Conservation (phyloP, 2,888 invertebrate species). For the Petrolisthes cinctipes region DNA sequence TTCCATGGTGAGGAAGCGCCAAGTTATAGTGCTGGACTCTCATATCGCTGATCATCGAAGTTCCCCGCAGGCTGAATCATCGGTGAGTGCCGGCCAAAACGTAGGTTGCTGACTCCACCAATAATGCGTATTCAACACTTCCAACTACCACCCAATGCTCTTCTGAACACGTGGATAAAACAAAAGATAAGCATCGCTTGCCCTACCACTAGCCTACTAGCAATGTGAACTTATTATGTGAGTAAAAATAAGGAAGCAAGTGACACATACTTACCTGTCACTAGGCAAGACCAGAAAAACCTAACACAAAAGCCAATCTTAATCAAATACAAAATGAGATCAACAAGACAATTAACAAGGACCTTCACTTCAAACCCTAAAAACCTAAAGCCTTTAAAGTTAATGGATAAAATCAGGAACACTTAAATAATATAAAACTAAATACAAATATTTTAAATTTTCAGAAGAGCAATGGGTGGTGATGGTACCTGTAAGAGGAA, state of each 20-base stretch:
- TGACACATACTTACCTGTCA: slow-evolving; percentile 33
- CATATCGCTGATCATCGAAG: slow-evolving; percentile 46
- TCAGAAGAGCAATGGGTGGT: slow-evolving; percentile 59
- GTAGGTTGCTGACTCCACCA: slow-evolving; percentile 48
- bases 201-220: slow-evolving; percentile 43
- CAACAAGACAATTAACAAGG: slow-evolving; percentile 10
- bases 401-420: neutral
- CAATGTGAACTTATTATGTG: slow-evolving; percentile 13
- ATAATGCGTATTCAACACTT: slow-evolving; percentile 55
- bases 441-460: slow-evolving; percentile 11
- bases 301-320: neutral
- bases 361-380: neutral
- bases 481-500: slow-evolving; percentile 34
- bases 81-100: slow-evolving; percentile 38
- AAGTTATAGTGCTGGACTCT: slow-evolving; percentile 27
- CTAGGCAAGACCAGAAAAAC: neutral
- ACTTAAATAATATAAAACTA: neutral
- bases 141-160: slow-evolving; percentile 62
- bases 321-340: slow-evolving; percentile 17
- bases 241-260: slow-evolving; percentile 15
- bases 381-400: neutral
- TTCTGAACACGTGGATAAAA: slow-evolving; percentile 60
- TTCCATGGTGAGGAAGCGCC: slow-evolving; percentile 39
- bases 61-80: slow-evolving; percentile 46
- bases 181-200: slow-evolving; percentile 54